phyloP scores from a whole-genome alignment of 2,888 invertebrate species.

The Vandiemenella viatica region DNA sequence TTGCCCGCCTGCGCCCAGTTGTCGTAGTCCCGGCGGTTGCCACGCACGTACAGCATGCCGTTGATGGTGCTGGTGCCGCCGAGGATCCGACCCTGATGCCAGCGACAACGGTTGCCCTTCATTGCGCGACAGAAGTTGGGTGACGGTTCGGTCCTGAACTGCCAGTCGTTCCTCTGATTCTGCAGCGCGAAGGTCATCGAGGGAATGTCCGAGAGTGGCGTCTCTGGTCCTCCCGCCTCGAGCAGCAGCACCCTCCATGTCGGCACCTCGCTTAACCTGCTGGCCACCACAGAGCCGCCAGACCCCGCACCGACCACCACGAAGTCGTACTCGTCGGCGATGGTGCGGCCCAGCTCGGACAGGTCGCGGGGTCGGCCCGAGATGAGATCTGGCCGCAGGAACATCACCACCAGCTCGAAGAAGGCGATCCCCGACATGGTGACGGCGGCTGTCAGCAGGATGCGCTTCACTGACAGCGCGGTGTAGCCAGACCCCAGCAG shows the following conservation, averaged over 20 bases:
- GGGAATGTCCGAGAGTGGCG: slow-evolving; percentile 15
- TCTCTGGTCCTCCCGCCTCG: slow-evolving; percentile 18
- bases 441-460: neutral
- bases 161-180: slow-evolving; percentile 22
- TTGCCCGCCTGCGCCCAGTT: slow-evolving; percentile 31
- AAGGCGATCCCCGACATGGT: neutral
- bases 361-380: slow-evolving; percentile 3
- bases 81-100: slow-evolving; percentile 28
- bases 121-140: slow-evolving; percentile 11
- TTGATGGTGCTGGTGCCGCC: slow-evolving; percentile 33
- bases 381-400: slow-evolving; percentile 9
- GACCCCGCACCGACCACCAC: slow-evolving; percentile 18
- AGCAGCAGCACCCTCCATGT: slow-evolving; percentile 17
- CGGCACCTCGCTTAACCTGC: slow-evolving; percentile 11
- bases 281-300: slow-evolving; percentile 18
- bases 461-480: neutral
- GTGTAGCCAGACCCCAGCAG: no score
- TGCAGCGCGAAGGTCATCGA: slow-evolving; percentile 14
- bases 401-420: slow-evolving; percentile 3
- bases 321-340: slow-evolving; percentile 12
- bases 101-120: slow-evolving; percentile 17
- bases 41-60: slow-evolving; percentile 33
- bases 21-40: slow-evolving; percentile 32
- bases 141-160: slow-evolving; percentile 19
- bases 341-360: slow-evolving; percentile 1